Percentiles rank a stretch among this genome's conserved stretches.
These are phyloP conservation scores for Oreonectes daqikongensis DNA, from an alignment of 2,797 vertebrate genomes.

Conservation along the genomic window DNA sequence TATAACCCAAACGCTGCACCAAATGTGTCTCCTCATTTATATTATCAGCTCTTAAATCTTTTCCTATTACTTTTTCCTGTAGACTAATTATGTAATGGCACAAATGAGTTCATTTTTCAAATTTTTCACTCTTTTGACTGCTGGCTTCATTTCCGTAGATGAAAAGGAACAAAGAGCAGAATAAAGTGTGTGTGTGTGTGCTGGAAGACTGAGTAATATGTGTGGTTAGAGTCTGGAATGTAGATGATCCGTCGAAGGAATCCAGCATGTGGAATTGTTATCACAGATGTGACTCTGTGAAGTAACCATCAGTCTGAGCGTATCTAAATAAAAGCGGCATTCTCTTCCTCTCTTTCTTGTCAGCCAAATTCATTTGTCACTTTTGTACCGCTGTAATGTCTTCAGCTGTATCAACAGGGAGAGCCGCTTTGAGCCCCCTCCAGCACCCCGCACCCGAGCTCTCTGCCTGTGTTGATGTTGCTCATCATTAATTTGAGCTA, in stretches of 20 bases:
- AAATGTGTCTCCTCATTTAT: slow-evolving; percentile 59
- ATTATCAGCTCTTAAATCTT: slow-evolving; percentile 55
- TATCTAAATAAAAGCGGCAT: slow-evolving; percentile 32
- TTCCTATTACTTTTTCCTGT: slow-evolving; percentile 49
- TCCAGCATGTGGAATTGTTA: slow-evolving; percentile 38
- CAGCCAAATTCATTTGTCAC: slow-evolving; percentile 46
- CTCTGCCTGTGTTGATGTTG: slow-evolving; percentile 50
- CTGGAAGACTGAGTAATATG: not conserved
- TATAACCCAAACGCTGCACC: slow-evolving; percentile 61
- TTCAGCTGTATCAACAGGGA: slow-evolving; percentile 47
- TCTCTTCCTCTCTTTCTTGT: slow-evolving; percentile 45
- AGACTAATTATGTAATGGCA: slow-evolving; percentile 30
- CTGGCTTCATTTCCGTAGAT: slow-evolving; percentile 27
- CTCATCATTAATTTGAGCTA: slow-evolving; percentile 66
- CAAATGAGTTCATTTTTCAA: slow-evolving; percentile 29
- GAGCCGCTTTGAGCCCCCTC: slow-evolving; percentile 27
- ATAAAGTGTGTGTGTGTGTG: not conserved
- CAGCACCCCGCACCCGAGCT: slow-evolving; percentile 5
- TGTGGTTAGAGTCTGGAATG: slow-evolving; percentile 37
- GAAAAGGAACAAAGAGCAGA: slow-evolving; percentile 19
- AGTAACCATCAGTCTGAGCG: slow-evolving; percentile 35
- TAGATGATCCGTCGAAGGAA: slow-evolving; percentile 37
- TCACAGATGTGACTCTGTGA: slow-evolving; percentile 41
- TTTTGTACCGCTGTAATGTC: slow-evolving; percentile 41
- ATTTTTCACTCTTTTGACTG: slow-evolving; percentile 11